Evolutionary conservation across 2,888 invertebrate genomes (phyloP).

Genomic region (Eupithecia inturbata): DNA sequence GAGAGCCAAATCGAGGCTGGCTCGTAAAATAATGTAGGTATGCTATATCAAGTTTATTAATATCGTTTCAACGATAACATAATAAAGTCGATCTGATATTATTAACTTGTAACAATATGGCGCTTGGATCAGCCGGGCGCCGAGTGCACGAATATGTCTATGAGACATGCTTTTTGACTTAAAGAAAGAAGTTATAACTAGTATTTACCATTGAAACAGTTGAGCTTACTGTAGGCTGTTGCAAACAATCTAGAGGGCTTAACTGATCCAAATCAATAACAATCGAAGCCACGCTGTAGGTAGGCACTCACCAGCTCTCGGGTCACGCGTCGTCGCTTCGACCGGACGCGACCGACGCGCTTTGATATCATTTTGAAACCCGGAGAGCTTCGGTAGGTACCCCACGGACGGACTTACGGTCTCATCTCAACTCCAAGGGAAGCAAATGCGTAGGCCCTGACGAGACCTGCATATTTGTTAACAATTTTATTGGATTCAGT

Average conservation of each 20-base stretch:
- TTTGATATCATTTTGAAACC: not conserved
- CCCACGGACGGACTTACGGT: not conserved
- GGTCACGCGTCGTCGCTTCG: not conserved
- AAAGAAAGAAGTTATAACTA: not conserved
- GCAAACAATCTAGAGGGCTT: not conserved
- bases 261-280: not conserved
- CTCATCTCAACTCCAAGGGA: not conserved
- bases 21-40: constrained; percentile 9
- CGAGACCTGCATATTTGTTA: not conserved
- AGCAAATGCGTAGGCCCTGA: not conserved
- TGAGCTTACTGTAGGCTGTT: not conserved
- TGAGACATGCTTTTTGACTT: not conserved
- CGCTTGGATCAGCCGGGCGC: constrained; percentile 6
- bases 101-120: not conserved
- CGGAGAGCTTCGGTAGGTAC: not conserved
- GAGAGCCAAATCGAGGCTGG: constrained; percentile 9
- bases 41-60: constrained; percentile 13
- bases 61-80: constrained; percentile 14
- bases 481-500: not conserved
- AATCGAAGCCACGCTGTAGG: not conserved
- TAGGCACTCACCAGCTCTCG: not conserved
- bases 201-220: not conserved
- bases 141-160: not conserved
- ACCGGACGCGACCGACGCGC: not conserved
- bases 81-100: constrained; percentile 7